phyloP scores from a whole-genome alignment of 2,797 vertebrate genomes.

The Acropternis orthonyx region DNA sequence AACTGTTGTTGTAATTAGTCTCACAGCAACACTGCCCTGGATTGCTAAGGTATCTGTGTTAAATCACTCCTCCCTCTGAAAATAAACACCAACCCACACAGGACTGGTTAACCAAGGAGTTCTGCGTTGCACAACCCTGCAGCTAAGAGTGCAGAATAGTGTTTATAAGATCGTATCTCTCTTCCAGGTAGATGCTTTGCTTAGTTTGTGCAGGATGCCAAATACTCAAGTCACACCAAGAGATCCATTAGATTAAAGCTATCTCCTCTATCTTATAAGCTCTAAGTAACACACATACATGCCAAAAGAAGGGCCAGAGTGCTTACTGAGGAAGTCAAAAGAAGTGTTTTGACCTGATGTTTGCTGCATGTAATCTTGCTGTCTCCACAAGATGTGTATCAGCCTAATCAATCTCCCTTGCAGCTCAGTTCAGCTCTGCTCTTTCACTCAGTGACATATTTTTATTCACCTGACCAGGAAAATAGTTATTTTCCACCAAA shows the following conservation, averaged over 20 bases:
- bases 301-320: not conserved
- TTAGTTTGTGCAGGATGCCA: not conserved
- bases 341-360: not conserved
- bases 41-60: not conserved
- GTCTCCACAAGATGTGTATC: not conserved
- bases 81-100: not conserved
- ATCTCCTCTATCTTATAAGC: not conserved
- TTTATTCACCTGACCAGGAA: not conserved
- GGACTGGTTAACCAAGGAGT: not conserved
- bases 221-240: not conserved
- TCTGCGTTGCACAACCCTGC: constrained; percentile 16
- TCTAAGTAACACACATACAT: not conserved
- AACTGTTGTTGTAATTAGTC: not conserved
- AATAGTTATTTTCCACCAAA: not conserved
- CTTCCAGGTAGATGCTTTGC: not conserved
- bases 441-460: not conserved
- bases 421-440: not conserved
- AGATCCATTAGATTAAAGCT: not conserved
- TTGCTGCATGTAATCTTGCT: not conserved
- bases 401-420: not conserved
- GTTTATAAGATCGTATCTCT: not conserved
- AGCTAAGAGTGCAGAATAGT: not conserved
- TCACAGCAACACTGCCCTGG: not conserved
- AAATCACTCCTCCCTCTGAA: not conserved
- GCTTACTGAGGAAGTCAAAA: not conserved